Base-by-base conservation (phyloP, 2,888 invertebrate species). In the Plagiodera versicolora region DNA sequence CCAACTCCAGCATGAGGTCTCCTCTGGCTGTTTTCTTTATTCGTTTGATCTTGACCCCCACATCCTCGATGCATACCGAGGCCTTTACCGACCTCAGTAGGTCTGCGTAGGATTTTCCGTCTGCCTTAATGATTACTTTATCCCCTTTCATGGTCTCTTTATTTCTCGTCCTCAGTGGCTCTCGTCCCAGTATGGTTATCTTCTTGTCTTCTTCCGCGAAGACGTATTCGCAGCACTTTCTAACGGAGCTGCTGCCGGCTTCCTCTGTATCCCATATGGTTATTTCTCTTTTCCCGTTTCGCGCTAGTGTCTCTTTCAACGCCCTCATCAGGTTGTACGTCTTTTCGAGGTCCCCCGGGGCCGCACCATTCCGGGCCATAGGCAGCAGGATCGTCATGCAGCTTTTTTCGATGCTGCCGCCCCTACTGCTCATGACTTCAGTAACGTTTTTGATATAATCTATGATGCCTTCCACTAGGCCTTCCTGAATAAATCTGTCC, bases 201-300 rank as follows among this genome's bases (percentile, higher is more conserved):
- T 51, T 17, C 8, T n/a, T 18, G 18, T 35, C 19, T 17, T 32
- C 35, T 17, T 18, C 18, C 11, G 18, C 9, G 35, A 51, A 51
- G 18, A 35, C 17, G 18, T 51, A 51, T 32, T 51, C 51, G 19
- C 51, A 51, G 18, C 39, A 51, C 18, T 51, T 51, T 20, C 51
- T 51, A 19, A 32, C 2, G 14, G 9, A 11, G 9, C 5, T 18
- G 1, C 11, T 35, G 11, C 19, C 32, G 10, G 18, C 9, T 19
- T 51, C 10, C 30, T 51, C 35, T 9, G 35, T 11, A 2, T n/a
- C 35, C 39, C 51, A 51, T 18, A 51, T 32, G 3, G 35, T 35
- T 14, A 51, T 17, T 17, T 51, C 10, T 6, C 19, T 51, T 18
- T 20, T 51, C 2, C n/a, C n/a, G 5, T 51, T 2, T 16, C 11